phyloP scores from a whole-genome alignment of 2,113 vertebrate genomes.

The Bubo blakistoni region DNA sequence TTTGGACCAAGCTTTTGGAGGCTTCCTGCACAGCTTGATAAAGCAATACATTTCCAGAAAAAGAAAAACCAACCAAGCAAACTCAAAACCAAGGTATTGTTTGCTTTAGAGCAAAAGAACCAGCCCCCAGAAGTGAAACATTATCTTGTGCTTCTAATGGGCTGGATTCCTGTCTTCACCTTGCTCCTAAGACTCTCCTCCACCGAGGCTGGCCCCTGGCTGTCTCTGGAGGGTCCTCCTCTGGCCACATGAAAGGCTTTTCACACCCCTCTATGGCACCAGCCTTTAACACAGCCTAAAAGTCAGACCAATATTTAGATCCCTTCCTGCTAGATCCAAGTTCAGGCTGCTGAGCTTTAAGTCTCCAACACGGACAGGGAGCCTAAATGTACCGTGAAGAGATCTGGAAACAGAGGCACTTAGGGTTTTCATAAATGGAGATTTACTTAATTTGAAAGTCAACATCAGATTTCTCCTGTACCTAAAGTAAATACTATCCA shows the following conservation, averaged over 20 bases:
- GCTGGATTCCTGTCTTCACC: neutral
- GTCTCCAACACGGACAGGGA: neutral
- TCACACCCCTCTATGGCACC: neutral
- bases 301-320: neutral
- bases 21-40: neutral
- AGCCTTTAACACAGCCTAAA: neutral
- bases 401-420: neutral
- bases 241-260: neutral
- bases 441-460: neutral
- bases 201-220: neutral
- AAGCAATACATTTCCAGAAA: neutral
- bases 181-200: neutral
- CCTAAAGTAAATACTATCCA: neutral
- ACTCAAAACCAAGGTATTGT: neutral
- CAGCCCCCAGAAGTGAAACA: neutral
- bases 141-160: neutral
- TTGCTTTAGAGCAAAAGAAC: neutral
- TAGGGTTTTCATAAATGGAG: neutral
- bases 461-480: neutral
- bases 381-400: neutral
- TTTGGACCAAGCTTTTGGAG: neutral
- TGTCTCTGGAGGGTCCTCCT: neutral
- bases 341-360: neutral
- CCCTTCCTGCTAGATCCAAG: neutral
- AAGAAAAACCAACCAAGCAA: neutral